Percentiles rank a stretch among this genome's conserved stretches.
Evolutionary conservation across 2,797 vertebrate species (phyloP).

Genomic region (Gymnothorax reevesii): DNA sequence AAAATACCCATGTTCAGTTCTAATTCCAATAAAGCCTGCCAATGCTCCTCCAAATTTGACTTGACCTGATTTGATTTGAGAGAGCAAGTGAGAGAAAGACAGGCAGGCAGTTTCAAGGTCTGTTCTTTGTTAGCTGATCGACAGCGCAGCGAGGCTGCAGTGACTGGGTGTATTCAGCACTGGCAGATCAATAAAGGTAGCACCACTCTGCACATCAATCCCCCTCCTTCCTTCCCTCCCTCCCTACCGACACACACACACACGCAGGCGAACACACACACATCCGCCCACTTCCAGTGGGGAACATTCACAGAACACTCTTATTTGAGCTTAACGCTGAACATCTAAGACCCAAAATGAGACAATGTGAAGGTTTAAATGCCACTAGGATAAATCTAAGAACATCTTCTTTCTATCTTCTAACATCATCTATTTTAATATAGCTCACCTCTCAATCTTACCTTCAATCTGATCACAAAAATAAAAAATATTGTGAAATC

Average conservation of each 20-base stretch:
- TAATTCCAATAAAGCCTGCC: neutral
- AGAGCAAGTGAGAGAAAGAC: neutral
- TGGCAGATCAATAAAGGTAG: slow-evolving; percentile 14
- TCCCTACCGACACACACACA: neutral
- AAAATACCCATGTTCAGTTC: neutral
- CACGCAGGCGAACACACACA: neutral
- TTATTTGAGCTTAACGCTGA: neutral
- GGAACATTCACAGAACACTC: neutral
- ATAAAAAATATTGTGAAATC: neutral
- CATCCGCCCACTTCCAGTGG: neutral
- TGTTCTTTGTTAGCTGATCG: slow-evolving; percentile 10
- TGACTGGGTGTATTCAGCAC: slow-evolving; percentile 7
- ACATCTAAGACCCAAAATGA: neutral
- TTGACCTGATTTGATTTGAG: slow-evolving; percentile 6
- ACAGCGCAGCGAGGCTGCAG: neutral
- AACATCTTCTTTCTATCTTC: neutral
- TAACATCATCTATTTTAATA: neutral
- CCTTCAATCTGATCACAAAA: neutral
- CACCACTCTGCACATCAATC: neutral
- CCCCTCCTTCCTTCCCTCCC: neutral
- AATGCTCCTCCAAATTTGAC: neutral
- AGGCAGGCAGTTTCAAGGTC: neutral
- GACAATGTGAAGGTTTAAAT: neutral
- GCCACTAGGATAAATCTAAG: neutral
- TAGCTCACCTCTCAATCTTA: neutral